Evolutionary conservation across 2,888 invertebrate species (phyloP).

Genomic region (Drosophila subquinaria): DNA sequence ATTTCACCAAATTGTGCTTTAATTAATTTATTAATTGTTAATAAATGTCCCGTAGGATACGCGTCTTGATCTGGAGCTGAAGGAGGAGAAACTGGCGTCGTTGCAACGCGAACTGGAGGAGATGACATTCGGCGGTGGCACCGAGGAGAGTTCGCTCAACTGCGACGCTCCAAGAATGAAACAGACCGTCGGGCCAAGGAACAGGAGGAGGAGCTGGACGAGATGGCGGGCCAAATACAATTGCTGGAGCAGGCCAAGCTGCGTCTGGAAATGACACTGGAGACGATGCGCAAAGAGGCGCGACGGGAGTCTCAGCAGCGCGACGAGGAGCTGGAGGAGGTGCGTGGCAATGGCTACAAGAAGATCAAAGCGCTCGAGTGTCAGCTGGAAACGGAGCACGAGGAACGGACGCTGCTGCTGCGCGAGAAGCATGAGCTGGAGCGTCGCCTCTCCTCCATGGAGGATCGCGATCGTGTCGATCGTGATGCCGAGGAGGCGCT

Average conservation of each 20-base stretch:
- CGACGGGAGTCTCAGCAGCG: conserved; percentile 95
- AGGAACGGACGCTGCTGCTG: conserved; percentile 93
- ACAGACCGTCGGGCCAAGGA: conserved; percentile 93
- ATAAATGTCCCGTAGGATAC: conserved; percentile 88
- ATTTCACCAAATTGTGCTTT: neutral
- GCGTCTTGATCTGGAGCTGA: conserved; percentile 94
- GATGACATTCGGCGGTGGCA: conserved; percentile 91
- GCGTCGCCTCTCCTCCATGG: conserved; percentile 91
- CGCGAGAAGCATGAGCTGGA: conserved; percentile 97
- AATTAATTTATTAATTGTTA: neutral
- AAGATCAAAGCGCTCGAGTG: conserved; percentile 96
- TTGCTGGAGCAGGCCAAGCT: conserved; percentile 96
- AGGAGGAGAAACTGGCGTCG: conserved; percentile 93
- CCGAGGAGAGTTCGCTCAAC: conserved; percentile 94
- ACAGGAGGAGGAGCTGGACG: conserved; percentile 98
- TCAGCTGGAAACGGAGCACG: conserved; percentile 96
- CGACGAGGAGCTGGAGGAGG: conserved; percentile 97
- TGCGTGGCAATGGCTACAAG: conserved; percentile 95
- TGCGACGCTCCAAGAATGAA: conserved; percentile 94
- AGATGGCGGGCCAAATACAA: conserved; percentile 95
- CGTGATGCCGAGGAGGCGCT: conserved; percentile 90
- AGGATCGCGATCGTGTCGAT: conserved; percentile 91
- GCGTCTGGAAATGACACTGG: conserved; percentile 96
- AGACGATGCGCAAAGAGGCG: conserved; percentile 96
- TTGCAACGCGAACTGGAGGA: conserved; percentile 95